phyloP scores from a whole-genome alignment of 2,113 vertebrate species.

The Phrynosoma blainvillii region DNA sequence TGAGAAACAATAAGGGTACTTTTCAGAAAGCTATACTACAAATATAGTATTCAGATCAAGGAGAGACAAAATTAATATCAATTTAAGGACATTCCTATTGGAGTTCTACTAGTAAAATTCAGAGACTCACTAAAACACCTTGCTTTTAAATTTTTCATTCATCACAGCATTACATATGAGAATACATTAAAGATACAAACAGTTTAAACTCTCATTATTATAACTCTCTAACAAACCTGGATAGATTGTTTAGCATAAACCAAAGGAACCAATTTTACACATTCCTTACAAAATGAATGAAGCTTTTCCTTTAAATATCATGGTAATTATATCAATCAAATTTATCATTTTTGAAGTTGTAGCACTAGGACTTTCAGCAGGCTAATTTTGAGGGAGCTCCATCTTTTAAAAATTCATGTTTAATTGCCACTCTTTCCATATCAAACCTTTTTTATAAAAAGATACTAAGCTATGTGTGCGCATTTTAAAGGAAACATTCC shows the following conservation, averaged over 20 bases:
- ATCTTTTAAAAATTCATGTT: background rate
- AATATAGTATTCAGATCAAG: background rate
- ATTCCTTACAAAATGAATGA: background rate
- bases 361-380: background rate
- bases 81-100: background rate
- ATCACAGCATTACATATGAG: background rate
- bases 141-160: background rate
- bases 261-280: background rate
- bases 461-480: background rate
- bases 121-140: background rate
- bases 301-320: background rate
- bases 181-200: constrained; percentile 12
- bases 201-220: background rate
- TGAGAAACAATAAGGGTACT: background rate
- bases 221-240: background rate
- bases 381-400: background rate
- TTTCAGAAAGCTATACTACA: background rate
- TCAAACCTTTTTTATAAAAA: background rate
- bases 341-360: background rate
- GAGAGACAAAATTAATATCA: background rate
- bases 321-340: background rate
- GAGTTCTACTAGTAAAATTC: background rate
- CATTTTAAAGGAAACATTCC: background rate
- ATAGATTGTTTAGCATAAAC: constrained; percentile 17
- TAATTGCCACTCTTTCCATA: background rate